Evolutionary conservation across 2,888 invertebrate species (phyloP), one percentile per base, ranked within the genome.

Genomic region (Chrysolina oricalcia): DNA sequence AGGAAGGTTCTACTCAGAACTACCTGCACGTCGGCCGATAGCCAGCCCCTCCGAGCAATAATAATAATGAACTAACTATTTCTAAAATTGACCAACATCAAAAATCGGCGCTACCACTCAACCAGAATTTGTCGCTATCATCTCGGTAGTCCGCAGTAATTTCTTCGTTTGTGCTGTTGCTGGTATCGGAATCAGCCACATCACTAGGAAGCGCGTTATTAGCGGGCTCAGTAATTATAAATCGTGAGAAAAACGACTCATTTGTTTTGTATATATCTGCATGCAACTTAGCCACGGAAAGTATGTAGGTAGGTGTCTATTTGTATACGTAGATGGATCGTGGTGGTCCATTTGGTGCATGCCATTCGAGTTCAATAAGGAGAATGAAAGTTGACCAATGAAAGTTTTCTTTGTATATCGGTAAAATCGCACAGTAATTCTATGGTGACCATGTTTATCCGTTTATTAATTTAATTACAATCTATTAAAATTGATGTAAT

Each of bases 201-300:
- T 84, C 86, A 85, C 86, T 85, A 87, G 85, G 87, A 87, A 86
- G 86, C 84, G 83, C 85, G 85, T 85, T 86, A 86, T 86, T 86
- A 86, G 83, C 85, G 82, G 80, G 80, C 80, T 77, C 70, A 81
- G 84, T 86, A 86, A 87, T 87, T 86, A 86, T 85, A 86, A 86
- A 85, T 85, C 86, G 84, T 85, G 86, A 84, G 86, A 86, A 85
- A 75, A 75, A 78, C 73, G 73, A 74, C 78, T 73, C 68, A 73
- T 75, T 73, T 73, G 78, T 71, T 75, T 73, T 75, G 74, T 75
- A 72, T 59, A 72, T 69, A 75, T n/a, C n/a, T 66, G 73, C 73
- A 72, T 72, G 62, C 78, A 62, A 69, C 62, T 70, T 50, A 41
- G 15, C 59, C 73, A 56, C 50, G 41, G 43, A 67, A 64, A 53